Evolutionary conservation across 2,113 vertebrate species (phyloP), one percentile per base, ranked within the genome.

Genomic region (Heteronetta atricapilla): DNA sequence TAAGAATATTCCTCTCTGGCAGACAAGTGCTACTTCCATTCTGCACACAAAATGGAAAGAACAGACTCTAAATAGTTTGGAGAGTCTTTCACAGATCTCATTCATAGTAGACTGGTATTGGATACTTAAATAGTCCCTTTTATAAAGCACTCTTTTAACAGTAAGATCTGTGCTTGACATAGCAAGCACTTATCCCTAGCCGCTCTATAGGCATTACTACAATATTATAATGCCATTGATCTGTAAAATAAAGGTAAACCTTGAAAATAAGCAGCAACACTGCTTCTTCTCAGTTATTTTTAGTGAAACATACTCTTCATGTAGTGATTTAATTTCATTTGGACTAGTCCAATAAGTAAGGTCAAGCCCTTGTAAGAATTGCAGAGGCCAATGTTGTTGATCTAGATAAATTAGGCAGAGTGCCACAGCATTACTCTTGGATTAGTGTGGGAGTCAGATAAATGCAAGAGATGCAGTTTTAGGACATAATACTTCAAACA

Each of bases 191-290:
- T 52, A 77, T 29, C 15, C 38, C 58, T 69, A 87, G 66, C 25
- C 87, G 52, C 22, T 85, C 38, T 68, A 2, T 34, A 66, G 50
- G 60, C 6, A 2, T 68, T 62, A 53, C 15, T 48, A 53, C 58
- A 23, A 17, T 56, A 76, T 58, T 58, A 60, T 76, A 87, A 91
- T 48, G 36, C 23, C 70, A 79, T 15, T 88, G 44, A 56, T 82
- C 70, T 85, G 62, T 79, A 88, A 80, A 91, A 93, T 88, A 95
- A 93, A 93, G 29, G 58, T 25, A 80, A 90, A 77, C 66, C 82
- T 91, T 40, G 79, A 80, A 94, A 93, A 83, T 21, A 85, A 77
- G 59, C 58, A 86, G 34, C 7, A 69, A 10, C 15, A 53, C 50
- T 85, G 70, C 73, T 73, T 59, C 60, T 66, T 85, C 82, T 87